These are phyloP conservation scores for Prunella strophiata DNA, from an alignment of 2,797 vertebrate species.

Conservation along the genomic window DNA sequence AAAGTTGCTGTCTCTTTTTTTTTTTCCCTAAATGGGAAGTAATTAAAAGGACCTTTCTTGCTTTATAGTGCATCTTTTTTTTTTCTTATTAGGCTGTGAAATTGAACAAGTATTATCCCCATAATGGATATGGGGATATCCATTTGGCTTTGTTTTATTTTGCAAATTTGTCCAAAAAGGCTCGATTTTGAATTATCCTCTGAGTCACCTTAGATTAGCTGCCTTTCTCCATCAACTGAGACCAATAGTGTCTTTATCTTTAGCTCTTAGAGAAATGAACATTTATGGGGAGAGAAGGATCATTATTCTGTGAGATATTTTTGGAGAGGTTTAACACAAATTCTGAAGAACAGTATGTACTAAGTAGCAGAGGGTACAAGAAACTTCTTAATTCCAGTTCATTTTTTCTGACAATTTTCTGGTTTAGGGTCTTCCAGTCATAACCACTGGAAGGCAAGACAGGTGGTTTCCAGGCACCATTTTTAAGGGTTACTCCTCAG, in stretches of 20 bases:
- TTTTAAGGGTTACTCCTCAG: not conserved
- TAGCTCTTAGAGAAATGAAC: not conserved
- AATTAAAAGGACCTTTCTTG: not conserved
- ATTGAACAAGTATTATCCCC: not conserved
- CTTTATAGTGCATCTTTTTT: not conserved
- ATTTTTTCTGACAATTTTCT: not conserved
- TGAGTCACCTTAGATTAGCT: not conserved
- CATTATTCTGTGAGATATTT: not conserved
- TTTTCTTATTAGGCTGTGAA: not conserved
- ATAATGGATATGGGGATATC: not conserved
- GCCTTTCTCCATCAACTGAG: not conserved
- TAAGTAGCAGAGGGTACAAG: not conserved
- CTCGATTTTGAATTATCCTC: not conserved
- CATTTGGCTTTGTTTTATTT: not conserved
- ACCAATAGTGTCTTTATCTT: not conserved
- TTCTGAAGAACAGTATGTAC: not conserved
- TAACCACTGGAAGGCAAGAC: not conserved
- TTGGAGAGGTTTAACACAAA: not conserved
- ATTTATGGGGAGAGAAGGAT: not conserved
- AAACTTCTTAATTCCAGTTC: not conserved
- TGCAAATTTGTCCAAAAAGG: not conserved
- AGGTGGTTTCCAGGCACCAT: not conserved
- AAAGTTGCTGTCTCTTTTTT: not conserved
- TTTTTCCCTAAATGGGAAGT: rapidly evolving
- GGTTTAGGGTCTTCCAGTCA: not conserved